Conservation (phyloP, 2,888 invertebrate genomes). For the Notocelia uddmanniana region DNA sequence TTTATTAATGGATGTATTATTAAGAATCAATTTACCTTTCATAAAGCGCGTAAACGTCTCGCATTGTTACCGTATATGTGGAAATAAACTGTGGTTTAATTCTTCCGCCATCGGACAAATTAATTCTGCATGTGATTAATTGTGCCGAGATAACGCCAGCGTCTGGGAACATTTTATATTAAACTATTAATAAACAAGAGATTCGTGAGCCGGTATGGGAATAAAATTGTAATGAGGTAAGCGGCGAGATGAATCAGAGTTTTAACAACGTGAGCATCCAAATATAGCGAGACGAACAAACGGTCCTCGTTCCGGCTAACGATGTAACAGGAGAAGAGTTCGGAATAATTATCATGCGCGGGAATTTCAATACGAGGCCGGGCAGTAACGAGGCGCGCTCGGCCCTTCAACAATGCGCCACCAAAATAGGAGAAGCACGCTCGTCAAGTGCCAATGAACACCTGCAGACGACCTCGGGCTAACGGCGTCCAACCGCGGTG, state of each 20-base stretch:
- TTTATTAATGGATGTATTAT: constrained; percentile 72
- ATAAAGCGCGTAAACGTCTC: constrained; percentile 54
- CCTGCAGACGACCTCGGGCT: constrained; percentile 80
- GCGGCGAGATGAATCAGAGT: constrained; percentile 44
- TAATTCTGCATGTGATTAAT: constrained; percentile 56
- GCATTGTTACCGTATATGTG: constrained; percentile 57
- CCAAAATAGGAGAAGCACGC: constrained; percentile 79
- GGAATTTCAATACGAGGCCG: constrained; percentile 49
- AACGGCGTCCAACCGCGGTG: constrained; percentile 66
- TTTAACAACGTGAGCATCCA: constrained; percentile 35
- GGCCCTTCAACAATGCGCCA: constrained; percentile 70
- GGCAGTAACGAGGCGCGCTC: constrained; percentile 66
- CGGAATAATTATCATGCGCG: constrained; percentile 41
- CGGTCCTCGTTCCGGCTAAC: constrained; percentile 38
- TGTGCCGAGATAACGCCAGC: constrained; percentile 50
- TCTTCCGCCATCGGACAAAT: constrained; percentile 58
- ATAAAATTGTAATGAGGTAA: constrained; percentile 36
- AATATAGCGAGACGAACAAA: constrained; percentile 41
- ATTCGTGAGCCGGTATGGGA: constrained; percentile 24
- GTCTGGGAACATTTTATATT: constrained; percentile 43
- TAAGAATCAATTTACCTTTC: constrained; percentile 79
- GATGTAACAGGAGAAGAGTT: constrained; percentile 42
- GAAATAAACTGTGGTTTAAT: constrained; percentile 54
- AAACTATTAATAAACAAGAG: constrained; percentile 31
- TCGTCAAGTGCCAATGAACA: constrained; percentile 81